phyloP scores from a whole-genome alignment of 2,113 vertebrate species.

The Bombycilla garrulus region DNA sequence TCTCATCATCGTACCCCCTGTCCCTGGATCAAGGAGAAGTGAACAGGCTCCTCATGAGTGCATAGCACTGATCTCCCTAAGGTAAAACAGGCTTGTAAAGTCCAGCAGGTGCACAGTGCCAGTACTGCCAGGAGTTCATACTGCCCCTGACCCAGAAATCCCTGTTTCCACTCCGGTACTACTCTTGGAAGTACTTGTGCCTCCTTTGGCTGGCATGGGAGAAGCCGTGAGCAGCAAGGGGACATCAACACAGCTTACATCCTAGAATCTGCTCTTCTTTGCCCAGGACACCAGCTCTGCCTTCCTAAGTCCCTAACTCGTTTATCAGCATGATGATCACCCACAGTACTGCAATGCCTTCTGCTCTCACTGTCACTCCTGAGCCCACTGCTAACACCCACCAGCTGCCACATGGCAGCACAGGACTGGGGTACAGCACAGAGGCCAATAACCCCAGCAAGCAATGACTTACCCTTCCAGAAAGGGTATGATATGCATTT shows the following conservation, averaged over 20 bases:
- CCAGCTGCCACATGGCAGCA: background rate
- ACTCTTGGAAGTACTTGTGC: background rate
- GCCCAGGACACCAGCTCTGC: background rate
- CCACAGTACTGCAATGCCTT: background rate
- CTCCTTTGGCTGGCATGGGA: background rate
- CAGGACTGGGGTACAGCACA: background rate
- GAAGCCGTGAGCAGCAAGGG: background rate
- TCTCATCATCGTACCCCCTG: background rate
- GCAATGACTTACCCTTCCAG: background rate
- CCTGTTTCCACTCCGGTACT: background rate
- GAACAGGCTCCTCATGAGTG: background rate
- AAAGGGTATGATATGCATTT: background rate
- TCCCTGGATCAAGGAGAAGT: background rate
- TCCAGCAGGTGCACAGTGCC: background rate
- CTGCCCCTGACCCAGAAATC: background rate
- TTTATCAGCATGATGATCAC: background rate
- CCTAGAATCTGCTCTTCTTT: background rate
- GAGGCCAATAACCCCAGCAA: background rate
- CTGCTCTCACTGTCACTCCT: background rate
- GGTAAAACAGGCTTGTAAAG: background rate
- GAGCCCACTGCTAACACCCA: background rate
- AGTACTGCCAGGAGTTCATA: background rate
- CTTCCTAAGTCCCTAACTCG: accelerated
- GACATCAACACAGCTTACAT: background rate
- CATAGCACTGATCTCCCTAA: background rate